Evolutionary conservation across 53 echinoderm and acorn worm genomes (phyloP).

Genomic region (Temnopleurus reevesii): DNA sequence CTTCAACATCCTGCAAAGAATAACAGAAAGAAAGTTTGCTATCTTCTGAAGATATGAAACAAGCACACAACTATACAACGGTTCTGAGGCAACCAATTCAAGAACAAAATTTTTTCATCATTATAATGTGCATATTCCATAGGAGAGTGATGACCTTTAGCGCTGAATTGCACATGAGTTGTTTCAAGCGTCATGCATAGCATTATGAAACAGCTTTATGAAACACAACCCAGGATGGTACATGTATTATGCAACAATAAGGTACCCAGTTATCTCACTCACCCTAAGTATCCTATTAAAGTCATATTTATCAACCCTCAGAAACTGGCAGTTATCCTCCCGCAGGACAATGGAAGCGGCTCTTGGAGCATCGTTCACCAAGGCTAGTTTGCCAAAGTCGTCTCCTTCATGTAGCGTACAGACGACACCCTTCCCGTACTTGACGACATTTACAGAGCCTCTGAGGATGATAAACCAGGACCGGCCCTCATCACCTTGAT

Average conservation of each 20-base stretch:
- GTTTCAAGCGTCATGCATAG: too few relatives aligned
- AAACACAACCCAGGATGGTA: too few relatives aligned
- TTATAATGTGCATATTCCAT: too few relatives aligned
- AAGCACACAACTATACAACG: too few relatives aligned
- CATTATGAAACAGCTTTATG: too few relatives aligned
- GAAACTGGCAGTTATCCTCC: slow-evolving; percentile 97
- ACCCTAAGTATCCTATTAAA: slow-evolving; percentile 96
- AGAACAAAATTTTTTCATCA: too few relatives aligned
- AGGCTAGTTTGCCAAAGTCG: slow-evolving; percentile 95
- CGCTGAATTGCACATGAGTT: too few relatives aligned
- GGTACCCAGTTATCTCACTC: background rate
- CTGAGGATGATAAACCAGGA: slow-evolving; percentile 97
- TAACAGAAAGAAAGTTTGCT: background rate
- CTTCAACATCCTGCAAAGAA: slow-evolving; percentile 85
- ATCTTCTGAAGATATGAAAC: background rate
- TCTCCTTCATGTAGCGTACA: slow-evolving; percentile 96
- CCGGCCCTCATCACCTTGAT: slow-evolving; percentile 96
- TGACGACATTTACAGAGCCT: slow-evolving; percentile 96
- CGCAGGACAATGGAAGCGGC: slow-evolving; percentile 94
- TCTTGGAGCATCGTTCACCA: slow-evolving; percentile 92
- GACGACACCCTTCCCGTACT: slow-evolving; percentile 97
- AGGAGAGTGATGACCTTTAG: background rate
- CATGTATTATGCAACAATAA: too few relatives aligned
- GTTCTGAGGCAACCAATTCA: too few relatives aligned
- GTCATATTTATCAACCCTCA: slow-evolving; percentile 95